Conservation (phyloP, 2,797 vertebrate genomes). For the Melanotaenia nigrans region DNA sequence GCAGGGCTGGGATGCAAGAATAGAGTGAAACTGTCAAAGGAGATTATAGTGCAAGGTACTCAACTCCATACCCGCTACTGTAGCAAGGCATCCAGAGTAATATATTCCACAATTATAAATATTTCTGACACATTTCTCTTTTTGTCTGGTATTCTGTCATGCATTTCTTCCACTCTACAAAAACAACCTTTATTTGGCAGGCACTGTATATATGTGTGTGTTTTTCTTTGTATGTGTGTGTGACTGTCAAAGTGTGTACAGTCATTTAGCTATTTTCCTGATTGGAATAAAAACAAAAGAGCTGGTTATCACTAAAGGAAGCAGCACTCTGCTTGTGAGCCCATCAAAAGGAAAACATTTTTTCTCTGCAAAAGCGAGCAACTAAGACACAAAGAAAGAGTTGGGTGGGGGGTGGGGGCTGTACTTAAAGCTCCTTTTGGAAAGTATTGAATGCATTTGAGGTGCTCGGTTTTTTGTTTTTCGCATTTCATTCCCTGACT, state of each 20-base stretch:
- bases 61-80: conserved; percentile 31
- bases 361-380: conserved; percentile 36
- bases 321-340: conserved; percentile 43
- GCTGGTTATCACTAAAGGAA: conserved; percentile 72
- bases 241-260: background rate
- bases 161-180: background rate
- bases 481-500: conserved; percentile 29
- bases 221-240: background rate
- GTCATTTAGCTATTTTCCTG: conserved; percentile 60
- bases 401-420: background rate
- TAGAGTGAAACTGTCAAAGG: conserved; percentile 56
- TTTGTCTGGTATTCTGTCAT: conserved; percentile 4
- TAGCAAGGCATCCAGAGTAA: conserved; percentile 4
- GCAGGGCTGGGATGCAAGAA: conserved; percentile 23
- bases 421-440: conserved; percentile 27
- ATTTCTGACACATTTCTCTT: conserved; percentile 20
- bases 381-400: conserved; percentile 11
- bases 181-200: conserved; percentile 4
- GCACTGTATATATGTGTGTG: background rate
- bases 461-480: conserved; percentile 27
- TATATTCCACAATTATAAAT: conserved; percentile 11
- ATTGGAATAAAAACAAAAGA: conserved; percentile 71
- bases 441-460: conserved; percentile 22
- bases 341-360: conserved; percentile 41
- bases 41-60: conserved; percentile 43